Evolutionary conservation across 1,140 invertebrate genomes (phyloP), one percentile per base, ranked within the genome.

Genomic region (Gonioctena quinquepunctata): DNA sequence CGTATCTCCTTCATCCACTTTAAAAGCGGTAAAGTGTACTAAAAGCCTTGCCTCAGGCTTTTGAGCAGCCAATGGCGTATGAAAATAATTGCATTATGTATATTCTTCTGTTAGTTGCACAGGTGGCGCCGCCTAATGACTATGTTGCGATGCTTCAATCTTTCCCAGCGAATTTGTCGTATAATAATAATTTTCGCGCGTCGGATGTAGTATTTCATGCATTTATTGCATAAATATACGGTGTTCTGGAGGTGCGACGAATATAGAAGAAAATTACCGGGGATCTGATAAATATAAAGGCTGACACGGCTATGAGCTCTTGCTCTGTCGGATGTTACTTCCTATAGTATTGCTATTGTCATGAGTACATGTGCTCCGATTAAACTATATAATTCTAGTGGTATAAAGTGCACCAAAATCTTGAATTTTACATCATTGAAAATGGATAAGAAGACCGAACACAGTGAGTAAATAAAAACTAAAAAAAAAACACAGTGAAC

Each of bases 41-140:
- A 21, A 25, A 25, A 57, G 19, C 54, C 54, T 11, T 8, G 54
- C 54, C 23, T 11, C 21, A 57, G 54, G 54, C 54, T 57, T 25
- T 57, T 57, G 23, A 57, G 54, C 54, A 21, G 54, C 19, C 19
- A 57, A 57, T 57, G 54, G 54, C 22, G 21, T 57, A 57, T 57
- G 54, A 57, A 57, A 57, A 57, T 57, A 57, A 57, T 57, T 25
- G 54, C 54, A 57, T 57, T 57, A 57, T 57, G 54, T 21, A 25
- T 57, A 25, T 57, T 57, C 22, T 22, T 25, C 54, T 22, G 16
- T 57, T 21, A 25, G 23, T 21, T 21, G 16, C 23, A 57, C 54
- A 57, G 54, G 54, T 57, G 54, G 54, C 54, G 54, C 54, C 22
- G 19, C 54, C 54, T 57, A 57, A 57, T 57, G 21, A 57, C 54